A percentile compares a stretch with the other conserved stretches of the same genome.
Evolutionary conservation across 2,113 vertebrate genomes (phyloP).

Genomic region (Ptilonorhynchus violaceus): DNA sequence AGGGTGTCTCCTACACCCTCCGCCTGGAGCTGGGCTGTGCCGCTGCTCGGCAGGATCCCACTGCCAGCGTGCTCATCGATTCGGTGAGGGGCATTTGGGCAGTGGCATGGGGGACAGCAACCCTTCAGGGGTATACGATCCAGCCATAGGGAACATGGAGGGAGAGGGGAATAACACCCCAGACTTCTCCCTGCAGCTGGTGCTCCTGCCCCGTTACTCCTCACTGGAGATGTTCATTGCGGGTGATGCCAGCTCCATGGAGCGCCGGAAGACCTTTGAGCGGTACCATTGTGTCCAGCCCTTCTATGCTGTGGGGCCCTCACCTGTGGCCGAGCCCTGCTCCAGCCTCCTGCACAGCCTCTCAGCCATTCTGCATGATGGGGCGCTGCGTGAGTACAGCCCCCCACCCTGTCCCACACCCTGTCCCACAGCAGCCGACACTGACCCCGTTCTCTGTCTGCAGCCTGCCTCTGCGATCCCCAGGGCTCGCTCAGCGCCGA

Average conservation of each 20-base stretch:
- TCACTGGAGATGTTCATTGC: constrained; percentile 91
- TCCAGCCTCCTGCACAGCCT: constrained; percentile 86
- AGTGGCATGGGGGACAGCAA: background rate
- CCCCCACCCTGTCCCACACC: accelerated
- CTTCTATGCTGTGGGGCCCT: constrained; percentile 72
- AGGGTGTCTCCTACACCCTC: constrained; percentile 82
- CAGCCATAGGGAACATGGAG: accelerated
- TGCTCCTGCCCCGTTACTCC: constrained; percentile 85
- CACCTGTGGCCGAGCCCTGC: constrained; percentile 79
- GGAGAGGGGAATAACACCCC: background rate
- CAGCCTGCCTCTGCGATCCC: constrained; percentile 90
- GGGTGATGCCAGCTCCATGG: constrained; percentile 78
- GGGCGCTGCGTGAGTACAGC: constrained; percentile 85
- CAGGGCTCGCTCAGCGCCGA: constrained; percentile 89
- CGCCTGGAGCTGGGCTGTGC: constrained; percentile 85
- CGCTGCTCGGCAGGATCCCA: constrained; percentile 50
- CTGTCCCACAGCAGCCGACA: background rate
- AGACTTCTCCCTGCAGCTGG: constrained; percentile 68
- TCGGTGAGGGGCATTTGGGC: constrained; percentile 76
- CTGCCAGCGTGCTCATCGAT: constrained; percentile 82
- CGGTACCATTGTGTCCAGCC: constrained; percentile 87
- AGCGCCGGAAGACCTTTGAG: constrained; percentile 83
- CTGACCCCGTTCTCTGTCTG: background rate
- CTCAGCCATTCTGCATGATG: constrained; percentile 84
- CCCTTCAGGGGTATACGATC: background rate